Percentiles rank a stretch among this genome's conserved stretches.
phyloP scores from a whole-genome alignment of 1,140 invertebrate species.

The Trypoxylus dichotomus region DNA sequence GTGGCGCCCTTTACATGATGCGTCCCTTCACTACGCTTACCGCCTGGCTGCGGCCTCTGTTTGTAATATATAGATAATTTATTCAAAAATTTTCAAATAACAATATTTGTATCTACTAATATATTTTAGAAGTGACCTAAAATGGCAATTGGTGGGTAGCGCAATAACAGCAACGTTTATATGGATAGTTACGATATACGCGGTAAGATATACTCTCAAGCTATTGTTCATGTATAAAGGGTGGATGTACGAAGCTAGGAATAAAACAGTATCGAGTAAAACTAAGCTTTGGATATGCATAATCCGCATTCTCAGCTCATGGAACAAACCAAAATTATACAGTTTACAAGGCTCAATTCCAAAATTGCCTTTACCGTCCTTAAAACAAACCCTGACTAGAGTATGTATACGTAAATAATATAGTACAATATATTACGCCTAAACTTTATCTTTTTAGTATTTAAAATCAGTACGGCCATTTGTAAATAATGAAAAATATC shows the following conservation, averaged over 20 bases:
- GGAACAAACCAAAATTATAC: slow-evolving; percentile 89
- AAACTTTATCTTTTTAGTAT: slow-evolving; percentile 65
- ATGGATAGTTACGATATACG: slow-evolving; percentile 81
- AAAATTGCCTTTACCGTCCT: slow-evolving; percentile 82
- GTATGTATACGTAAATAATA: slow-evolving; percentile 62
- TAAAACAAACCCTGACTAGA: slow-evolving; percentile 85
- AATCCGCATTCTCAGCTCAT: slow-evolving; percentile 77
- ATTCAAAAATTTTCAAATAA: too few relatives aligned
- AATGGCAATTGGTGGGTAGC: slow-evolving; percentile 74
- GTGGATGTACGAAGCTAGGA: slow-evolving; percentile 95
- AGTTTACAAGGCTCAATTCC: slow-evolving; percentile 97
- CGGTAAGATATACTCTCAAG: slow-evolving; percentile 84
- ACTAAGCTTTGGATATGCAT: slow-evolving; percentile 85
- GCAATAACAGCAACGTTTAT: slow-evolving; percentile 71
- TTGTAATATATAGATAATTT: too few relatives aligned
- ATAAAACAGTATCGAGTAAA: slow-evolving; percentile 66
- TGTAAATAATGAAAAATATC: slow-evolving; percentile 81
- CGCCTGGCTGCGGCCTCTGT: too few relatives aligned
- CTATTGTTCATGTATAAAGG: slow-evolving; percentile 92
- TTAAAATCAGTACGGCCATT: slow-evolving; percentile 87
- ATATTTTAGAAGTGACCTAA: slow-evolving; percentile 62
- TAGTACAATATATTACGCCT: not conserved
- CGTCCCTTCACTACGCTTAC: too few relatives aligned
- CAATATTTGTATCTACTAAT: too few relatives aligned
- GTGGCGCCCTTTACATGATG: too few relatives aligned